A percentile compares a stretch with the other conserved stretches of the same genome.
These are phyloP conservation scores for Spinus olivaceus DNA, from an alignment of 2,797 vertebrate genomes.

Conservation along the genomic window DNA sequence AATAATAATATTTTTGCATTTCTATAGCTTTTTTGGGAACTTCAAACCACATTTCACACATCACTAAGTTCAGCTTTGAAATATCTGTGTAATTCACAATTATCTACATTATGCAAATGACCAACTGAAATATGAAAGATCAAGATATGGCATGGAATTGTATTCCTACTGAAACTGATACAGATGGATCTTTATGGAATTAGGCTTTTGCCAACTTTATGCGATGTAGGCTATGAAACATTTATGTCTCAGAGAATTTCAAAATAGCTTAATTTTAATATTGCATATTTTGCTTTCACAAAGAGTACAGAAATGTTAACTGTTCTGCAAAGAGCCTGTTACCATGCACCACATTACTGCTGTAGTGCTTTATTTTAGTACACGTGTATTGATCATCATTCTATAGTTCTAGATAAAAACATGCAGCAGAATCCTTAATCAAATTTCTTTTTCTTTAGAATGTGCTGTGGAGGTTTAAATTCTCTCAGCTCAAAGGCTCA, in stretches of 20 bases:
- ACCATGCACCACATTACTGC: neutral
- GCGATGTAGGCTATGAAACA: neutral
- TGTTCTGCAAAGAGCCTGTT: neutral
- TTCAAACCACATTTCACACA: neutral
- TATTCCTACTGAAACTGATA: neutral
- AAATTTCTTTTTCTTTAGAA: constrained; percentile 70
- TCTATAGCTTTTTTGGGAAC: neutral
- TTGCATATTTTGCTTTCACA: neutral
- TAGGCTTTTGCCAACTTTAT: neutral
- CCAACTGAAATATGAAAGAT: neutral
- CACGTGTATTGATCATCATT: neutral
- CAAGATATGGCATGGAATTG: neutral
- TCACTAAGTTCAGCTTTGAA: neutral
- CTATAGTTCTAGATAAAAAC: neutral
- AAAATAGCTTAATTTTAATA: neutral
- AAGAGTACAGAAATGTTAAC: neutral
- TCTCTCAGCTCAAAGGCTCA: constrained; percentile 95
- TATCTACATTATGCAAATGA: neutral
- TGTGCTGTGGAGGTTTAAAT: constrained; percentile 90
- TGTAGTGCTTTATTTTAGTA: neutral
- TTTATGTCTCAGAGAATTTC: neutral
- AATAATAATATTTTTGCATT: neutral
- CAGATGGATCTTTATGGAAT: neutral
- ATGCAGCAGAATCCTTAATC: neutral
- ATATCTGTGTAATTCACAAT: neutral